A percentile compares a stretch with the other conserved stretches of the same genome.
phyloP scores from a whole-genome alignment of 2,797 vertebrate species.

The Chaetophractus vellerosus region DNA sequence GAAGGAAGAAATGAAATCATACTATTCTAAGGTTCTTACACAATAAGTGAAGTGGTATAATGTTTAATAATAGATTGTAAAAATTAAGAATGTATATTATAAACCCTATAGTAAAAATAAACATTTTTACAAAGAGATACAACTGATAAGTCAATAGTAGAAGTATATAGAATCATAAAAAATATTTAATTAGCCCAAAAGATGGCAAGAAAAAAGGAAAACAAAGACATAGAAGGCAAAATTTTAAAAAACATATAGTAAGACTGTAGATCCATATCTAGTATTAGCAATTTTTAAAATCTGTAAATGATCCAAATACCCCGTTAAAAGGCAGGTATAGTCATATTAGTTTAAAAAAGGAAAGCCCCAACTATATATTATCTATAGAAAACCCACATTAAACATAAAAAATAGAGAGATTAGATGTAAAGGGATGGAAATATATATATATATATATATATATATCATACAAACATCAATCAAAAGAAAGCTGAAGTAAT shows the following conservation, averaged over 20 bases:
- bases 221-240: not conserved
- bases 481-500: not conserved
- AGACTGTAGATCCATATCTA: not conserved
- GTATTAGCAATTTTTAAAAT: not conserved
- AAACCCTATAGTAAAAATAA: constrained; percentile 14
- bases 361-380: not conserved
- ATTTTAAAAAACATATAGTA: not conserved
- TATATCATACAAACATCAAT: not conserved
- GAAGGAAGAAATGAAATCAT: not conserved
- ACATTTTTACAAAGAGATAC: not conserved
- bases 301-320: not conserved
- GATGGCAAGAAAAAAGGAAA: not conserved
- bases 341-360: not conserved
- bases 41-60: not conserved
- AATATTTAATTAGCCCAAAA: not conserved
- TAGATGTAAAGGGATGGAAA: not conserved
- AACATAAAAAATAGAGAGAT: not conserved
- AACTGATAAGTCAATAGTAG: not conserved
- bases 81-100: not conserved
- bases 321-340: not conserved
- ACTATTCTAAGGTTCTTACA: not conserved
- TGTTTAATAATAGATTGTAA: not conserved
- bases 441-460: not conserved
- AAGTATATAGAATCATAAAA: not conserved
- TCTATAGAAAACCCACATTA: not conserved